Conservation (phyloP, 2,113 vertebrate species). For the Phoxinus phoxinus region DNA sequence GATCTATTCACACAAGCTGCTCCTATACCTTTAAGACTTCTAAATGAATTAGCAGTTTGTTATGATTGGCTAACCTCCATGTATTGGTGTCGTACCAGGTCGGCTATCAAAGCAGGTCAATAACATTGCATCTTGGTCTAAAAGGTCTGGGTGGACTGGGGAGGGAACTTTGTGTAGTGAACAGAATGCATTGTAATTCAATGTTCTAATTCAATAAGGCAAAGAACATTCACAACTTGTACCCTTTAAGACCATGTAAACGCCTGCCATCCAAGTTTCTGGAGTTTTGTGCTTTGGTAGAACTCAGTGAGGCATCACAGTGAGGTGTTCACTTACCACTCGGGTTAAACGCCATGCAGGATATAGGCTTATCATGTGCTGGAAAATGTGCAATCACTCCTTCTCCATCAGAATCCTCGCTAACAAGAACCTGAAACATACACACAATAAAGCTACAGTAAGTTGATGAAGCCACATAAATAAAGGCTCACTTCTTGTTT, state of each 20-base stretch:
- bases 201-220: background rate
- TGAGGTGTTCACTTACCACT: conserved; percentile 83
- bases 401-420: conserved; percentile 92
- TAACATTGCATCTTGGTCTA: background rate
- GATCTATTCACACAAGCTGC: background rate
- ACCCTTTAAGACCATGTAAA: conserved; percentile 8
- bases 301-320: conserved; percentile 29
- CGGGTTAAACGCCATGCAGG: conserved; percentile 97
- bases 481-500: conserved; percentile 43
- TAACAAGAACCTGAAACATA: conserved; percentile 87
- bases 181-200: background rate
- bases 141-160: background rate
- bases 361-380: conserved; percentile 97
- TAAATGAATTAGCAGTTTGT: background rate
- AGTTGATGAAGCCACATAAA: conserved; percentile 26
- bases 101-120: background rate
- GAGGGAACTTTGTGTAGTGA: background rate
- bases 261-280: conserved; percentile 24
- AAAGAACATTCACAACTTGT: conserved; percentile 37
- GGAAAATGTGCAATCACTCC: conserved; percentile 98
- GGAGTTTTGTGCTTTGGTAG: conserved; percentile 51
- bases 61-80: background rate
- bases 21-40: background rate
- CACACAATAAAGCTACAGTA: conserved; percentile 38
- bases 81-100: background rate